phyloP scores from a whole-genome alignment of 2,113 vertebrate species.

The Mola mola region DNA sequence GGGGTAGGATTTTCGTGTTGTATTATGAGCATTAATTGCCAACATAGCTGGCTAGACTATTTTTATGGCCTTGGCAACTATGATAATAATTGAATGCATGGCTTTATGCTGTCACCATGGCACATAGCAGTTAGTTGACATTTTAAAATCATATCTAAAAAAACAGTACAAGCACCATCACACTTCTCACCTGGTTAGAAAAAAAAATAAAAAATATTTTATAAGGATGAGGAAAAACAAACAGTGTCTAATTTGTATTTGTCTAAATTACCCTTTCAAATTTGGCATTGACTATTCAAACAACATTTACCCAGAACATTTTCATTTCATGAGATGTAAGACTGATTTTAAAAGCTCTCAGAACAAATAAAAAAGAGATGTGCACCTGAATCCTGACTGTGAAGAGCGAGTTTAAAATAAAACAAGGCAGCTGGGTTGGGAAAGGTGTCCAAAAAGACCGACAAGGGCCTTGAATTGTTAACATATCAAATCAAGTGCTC shows the following conservation, averaged over 20 bases:
- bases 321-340: background rate
- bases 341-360: background rate
- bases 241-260: background rate
- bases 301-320: too few relatives aligned
- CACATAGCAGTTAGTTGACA: slow-evolving; percentile 17
- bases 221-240: slow-evolving; percentile 2
- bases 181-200: slow-evolving; percentile 6
- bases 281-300: background rate
- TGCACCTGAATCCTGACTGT: background rate
- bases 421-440: slow-evolving; percentile 1
- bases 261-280: background rate
- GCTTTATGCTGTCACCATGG: slow-evolving; percentile 28
- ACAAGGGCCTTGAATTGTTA: slow-evolving; percentile 3
- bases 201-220: background rate
- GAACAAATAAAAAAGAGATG: slow-evolving; percentile 1
- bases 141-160: slow-evolving; percentile 7
- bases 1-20: slow-evolving; percentile 18
- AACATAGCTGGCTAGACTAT: slow-evolving; percentile 36
- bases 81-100: slow-evolving; percentile 49
- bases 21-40: slow-evolving; percentile 15
- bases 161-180: slow-evolving; percentile 3
- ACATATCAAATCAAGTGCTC: slow-evolving; percentile 4
- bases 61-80: slow-evolving; percentile 32
- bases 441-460: background rate
- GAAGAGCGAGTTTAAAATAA: background rate